Conservation (phyloP, 2,888 invertebrate species). For the Trachelus iudaicus region DNA sequence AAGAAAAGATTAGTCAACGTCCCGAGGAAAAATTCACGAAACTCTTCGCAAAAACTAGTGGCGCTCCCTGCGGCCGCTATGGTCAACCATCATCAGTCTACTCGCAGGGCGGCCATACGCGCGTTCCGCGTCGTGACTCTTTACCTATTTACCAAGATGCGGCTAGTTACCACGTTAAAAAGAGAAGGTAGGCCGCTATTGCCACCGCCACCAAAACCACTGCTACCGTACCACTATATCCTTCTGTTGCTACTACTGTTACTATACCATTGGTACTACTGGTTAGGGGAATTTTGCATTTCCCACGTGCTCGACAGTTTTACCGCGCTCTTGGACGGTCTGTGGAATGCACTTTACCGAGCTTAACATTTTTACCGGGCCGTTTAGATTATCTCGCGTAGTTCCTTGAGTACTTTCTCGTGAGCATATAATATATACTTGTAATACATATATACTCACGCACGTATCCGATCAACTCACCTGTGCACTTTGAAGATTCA, state of each 20-base stretch:
- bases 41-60: neutral
- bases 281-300: slow-evolving; percentile 43
- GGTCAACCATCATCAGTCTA: neutral
- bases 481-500: neutral
- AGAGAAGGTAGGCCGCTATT: slow-evolving; percentile 5
- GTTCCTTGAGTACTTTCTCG: slow-evolving; percentile 6
- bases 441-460: neutral
- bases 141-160: slow-evolving; percentile 56
- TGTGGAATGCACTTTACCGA: slow-evolving; percentile 38
- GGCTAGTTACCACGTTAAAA: slow-evolving; percentile 49
- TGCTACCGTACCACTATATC: neutral
- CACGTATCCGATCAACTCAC: neutral
- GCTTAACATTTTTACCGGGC: neutral
- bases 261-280: slow-evolving; percentile 18
- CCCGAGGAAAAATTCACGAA: neutral
- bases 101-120: neutral
- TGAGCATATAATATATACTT: neutral
- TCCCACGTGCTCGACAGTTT: slow-evolving; percentile 54
- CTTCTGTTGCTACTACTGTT: neutral
- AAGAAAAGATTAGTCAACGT: neutral
- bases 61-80: neutral
- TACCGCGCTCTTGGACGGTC: slow-evolving; percentile 21
- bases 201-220: neutral
- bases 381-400: slow-evolving; percentile 14
- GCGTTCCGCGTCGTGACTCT: slow-evolving; percentile 17